These are phyloP conservation scores for Halcyon malimbica DNA, from an alignment of 2,113 vertebrate species.

Conservation along the genomic window DNA sequence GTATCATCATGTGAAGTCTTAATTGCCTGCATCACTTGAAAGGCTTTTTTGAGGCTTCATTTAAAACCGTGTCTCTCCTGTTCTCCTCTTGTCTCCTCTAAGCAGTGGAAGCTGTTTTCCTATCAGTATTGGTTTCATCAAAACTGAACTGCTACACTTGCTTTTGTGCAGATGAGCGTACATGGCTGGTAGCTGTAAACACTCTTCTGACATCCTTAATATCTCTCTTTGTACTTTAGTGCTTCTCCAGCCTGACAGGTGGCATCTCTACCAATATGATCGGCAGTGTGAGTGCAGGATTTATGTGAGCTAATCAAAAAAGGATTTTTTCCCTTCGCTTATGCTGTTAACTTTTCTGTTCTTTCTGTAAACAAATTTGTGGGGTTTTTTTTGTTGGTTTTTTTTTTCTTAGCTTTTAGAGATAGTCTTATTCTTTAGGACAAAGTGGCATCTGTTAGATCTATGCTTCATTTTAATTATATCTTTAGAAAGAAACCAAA, in stretches of 20 bases:
- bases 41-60: not conserved
- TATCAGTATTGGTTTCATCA: not conserved
- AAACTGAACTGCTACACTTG: not conserved
- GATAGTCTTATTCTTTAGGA: not conserved
- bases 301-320: not conserved
- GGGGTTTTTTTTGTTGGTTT: not conserved
- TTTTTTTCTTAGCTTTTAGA: not conserved
- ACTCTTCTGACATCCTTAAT: not conserved
- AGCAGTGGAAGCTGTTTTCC: conserved; percentile 10
- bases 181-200: conserved; percentile 8
- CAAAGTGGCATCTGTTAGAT: not conserved
- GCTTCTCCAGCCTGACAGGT: not conserved
- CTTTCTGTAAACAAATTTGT: not conserved
- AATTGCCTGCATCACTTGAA: not conserved
- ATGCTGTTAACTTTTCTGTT: not conserved
- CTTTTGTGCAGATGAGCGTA: not conserved
- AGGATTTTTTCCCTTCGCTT: not conserved
- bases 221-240: conserved; percentile 1
- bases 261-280: not conserved
- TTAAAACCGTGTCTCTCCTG: not conserved
- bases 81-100: not conserved
- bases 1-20: not conserved
- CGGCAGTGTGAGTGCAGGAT: not conserved
- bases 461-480: not conserved
- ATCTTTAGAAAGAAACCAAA: not conserved